phyloP scores from a whole-genome alignment of 2,113 vertebrate genomes.

The Martes martes region DNA sequence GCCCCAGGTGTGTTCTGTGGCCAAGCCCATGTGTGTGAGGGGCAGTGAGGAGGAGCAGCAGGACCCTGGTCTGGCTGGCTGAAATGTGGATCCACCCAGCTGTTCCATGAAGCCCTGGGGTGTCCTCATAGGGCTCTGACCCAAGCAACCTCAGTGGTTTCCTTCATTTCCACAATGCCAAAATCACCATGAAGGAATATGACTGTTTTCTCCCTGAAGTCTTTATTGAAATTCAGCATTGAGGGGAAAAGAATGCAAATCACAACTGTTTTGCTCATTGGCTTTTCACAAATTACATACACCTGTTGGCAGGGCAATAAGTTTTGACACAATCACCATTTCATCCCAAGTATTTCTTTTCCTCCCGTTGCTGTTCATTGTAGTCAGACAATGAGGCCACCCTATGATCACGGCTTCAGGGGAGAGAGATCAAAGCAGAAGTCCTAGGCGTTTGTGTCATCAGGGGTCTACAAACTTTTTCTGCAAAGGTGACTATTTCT shows the following conservation, averaged over 20 bases:
- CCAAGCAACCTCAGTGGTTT: not conserved
- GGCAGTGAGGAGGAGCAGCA: not conserved
- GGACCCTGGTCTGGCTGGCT: not conserved
- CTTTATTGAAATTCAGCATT: not conserved
- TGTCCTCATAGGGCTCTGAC: not conserved
- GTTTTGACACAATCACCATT: not conserved
- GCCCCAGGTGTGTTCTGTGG: not conserved
- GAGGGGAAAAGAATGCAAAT: not conserved
- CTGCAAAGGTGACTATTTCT: not conserved
- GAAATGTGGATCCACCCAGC: not conserved
- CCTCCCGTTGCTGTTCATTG: not conserved
- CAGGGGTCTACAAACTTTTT: not conserved
- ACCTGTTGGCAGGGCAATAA: not conserved
- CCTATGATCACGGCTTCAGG: not conserved
- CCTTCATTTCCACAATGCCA: not conserved
- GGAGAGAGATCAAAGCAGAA: not conserved
- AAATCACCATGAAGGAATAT: not conserved
- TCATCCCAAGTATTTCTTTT: not conserved
- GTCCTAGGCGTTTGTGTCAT: not conserved
- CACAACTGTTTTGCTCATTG: not conserved
- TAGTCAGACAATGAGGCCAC: not conserved
- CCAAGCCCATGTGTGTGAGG: no score
- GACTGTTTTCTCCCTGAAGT: accelerated
- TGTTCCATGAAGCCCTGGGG: not conserved
- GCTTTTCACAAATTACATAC: not conserved